Percentiles rank a stretch among this genome's conserved stretches.
These are phyloP conservation scores for Ochropacha duplaris DNA, from an alignment of 2,888 invertebrate species.

Conservation along the genomic window DNA sequence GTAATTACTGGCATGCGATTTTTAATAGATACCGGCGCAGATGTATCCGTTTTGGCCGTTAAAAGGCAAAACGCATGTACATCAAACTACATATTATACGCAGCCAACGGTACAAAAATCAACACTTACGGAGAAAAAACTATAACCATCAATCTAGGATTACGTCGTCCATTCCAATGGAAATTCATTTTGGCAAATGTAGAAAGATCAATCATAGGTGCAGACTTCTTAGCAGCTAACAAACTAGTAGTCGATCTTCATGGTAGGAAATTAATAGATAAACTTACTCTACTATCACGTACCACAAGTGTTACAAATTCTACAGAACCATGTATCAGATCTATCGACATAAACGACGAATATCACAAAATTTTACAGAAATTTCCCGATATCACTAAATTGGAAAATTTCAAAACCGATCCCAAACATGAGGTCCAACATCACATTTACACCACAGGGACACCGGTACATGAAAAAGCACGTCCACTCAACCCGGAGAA, in stretches of 20 bases:
- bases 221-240: slow-evolving; percentile 26
- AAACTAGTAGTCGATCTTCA: slow-evolving; percentile 25
- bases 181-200: slow-evolving; percentile 25
- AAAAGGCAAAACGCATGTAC: no score
- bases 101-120: no score
- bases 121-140: no score
- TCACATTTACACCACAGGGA: slow-evolving; percentile 43
- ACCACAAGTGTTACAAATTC: slow-evolving; percentile 11
- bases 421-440: slow-evolving; percentile 25
- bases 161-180: slow-evolving; percentile 26
- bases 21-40: no score
- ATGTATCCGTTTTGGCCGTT: no score
- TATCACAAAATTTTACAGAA: slow-evolving; percentile 13
- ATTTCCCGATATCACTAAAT: slow-evolving; percentile 24
- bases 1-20: no score
- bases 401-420: slow-evolving; percentile 18
- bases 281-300: slow-evolving; percentile 9
- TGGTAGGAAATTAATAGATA: slow-evolving; percentile 17
- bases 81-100: no score
- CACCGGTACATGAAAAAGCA: slow-evolving; percentile 39
- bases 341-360: slow-evolving; percentile 2
- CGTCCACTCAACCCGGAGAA: slow-evolving; percentile 44
- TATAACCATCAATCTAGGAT: not conserved
- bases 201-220: slow-evolving; percentile 28
- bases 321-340: slow-evolving; percentile 6